phyloP scores from a whole-genome alignment of 2,113 vertebrate genomes.

The Colossoma macropomum region DNA sequence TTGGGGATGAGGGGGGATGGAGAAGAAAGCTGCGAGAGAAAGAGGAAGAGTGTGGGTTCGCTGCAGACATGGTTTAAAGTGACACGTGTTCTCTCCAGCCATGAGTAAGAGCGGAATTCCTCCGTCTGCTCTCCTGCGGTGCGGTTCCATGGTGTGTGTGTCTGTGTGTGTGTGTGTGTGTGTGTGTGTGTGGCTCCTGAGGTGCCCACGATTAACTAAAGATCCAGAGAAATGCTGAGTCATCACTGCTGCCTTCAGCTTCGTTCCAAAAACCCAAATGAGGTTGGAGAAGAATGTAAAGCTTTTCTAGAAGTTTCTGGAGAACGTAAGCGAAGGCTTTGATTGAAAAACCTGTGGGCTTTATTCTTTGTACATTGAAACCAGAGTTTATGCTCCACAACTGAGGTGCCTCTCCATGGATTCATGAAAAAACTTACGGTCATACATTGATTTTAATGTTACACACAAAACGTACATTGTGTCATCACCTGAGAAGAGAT shows the following conservation, averaged over 20 bases:
- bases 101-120: conserved; percentile 34
- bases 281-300: background rate
- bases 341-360: background rate
- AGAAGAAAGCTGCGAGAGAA: background rate
- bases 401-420: too few species aligned
- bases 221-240: conserved; percentile 11
- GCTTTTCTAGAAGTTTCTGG: background rate
- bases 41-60: conserved; percentile 18
- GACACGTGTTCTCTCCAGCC: conserved; percentile 6
- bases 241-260: conserved; percentile 12
- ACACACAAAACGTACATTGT: too few species aligned
- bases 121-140: conserved; percentile 25
- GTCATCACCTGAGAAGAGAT: too few species aligned
- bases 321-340: background rate
- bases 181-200: background rate
- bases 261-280: background rate
- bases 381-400: too few species aligned
- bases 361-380: too few species aligned
- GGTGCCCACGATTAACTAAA: conserved; percentile 1
- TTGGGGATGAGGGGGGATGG: background rate
- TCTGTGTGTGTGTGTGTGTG: conserved; percentile 27
- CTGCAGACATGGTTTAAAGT: conserved; percentile 28
- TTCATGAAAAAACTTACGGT: too few species aligned
- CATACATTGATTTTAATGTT: too few species aligned
- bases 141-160: conserved; percentile 11